These are phyloP conservation scores for Orthonevra nobilis DNA, from an alignment of 2,888 invertebrate genomes.

Conservation along the genomic window DNA sequence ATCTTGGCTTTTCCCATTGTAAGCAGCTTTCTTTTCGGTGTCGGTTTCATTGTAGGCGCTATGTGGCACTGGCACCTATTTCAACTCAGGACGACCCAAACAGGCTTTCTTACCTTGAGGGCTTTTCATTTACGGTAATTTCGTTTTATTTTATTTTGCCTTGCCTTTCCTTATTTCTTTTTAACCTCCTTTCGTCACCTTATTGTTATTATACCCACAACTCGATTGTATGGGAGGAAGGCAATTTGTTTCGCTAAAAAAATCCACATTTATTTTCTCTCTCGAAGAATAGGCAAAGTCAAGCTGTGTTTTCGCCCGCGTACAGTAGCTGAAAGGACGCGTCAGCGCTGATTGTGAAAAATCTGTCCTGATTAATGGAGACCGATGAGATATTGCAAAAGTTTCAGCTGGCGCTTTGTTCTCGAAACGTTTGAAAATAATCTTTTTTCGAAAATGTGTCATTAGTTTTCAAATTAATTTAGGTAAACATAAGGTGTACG, in stretches of 20 bases:
- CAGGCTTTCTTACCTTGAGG: conserved; percentile 30
- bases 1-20: conserved; percentile 33
- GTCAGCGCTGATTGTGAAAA: conserved; percentile 41
- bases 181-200: conserved; percentile 37
- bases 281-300: conserved; percentile 50
- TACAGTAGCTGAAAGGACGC: conserved; percentile 7
- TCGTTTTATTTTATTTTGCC: background rate
- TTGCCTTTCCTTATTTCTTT: background rate
- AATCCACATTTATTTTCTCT: no score
- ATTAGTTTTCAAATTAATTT: background rate
- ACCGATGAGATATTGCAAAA: conserved; percentile 45
- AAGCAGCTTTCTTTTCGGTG: conserved; percentile 4
- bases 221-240: conserved; percentile 44
- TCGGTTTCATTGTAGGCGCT: conserved; percentile 1
- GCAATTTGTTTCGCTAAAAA: conserved; percentile 61
- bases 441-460: background rate
- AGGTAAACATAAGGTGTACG: no score
- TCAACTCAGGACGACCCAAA: conserved; percentile 7
- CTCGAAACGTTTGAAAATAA: background rate
- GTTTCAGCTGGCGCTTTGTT: conserved; percentile 25
- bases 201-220: conserved; percentile 43
- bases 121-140: conserved; percentile 29
- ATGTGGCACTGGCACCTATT: conserved; percentile 43
- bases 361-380: conserved; percentile 51
- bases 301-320: background rate